Percentiles rank a stretch among this genome's conserved stretches.
Conservation (phyloP, 1,140 invertebrate genomes). For the Plectus sambesii region DNA sequence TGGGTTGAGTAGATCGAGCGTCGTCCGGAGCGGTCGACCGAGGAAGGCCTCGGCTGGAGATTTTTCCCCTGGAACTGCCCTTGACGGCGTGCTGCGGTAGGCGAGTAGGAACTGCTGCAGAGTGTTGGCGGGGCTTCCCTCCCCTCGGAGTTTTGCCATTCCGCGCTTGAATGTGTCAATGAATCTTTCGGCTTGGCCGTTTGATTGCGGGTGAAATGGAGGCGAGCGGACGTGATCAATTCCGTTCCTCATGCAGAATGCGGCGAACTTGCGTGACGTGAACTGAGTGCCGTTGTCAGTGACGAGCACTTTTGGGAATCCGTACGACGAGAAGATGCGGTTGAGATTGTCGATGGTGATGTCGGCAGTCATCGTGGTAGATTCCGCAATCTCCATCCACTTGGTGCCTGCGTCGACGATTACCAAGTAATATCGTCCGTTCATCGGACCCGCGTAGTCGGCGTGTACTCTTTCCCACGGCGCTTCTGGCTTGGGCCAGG, state of each 20-base stretch:
- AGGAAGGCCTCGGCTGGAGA: no score
- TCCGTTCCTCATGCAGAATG: constrained; percentile 26
- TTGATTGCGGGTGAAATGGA: constrained; percentile 41
- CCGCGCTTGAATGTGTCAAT: constrained; percentile 34
- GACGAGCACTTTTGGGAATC: no score
- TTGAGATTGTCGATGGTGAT: no score
- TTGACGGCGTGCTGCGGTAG: constrained; percentile 17
- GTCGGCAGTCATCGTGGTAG: no score
- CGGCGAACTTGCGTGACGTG: constrained; percentile 34
- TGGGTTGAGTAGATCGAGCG: no score
- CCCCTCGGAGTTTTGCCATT: constrained; percentile 7
- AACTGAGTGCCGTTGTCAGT: constrained; percentile 46
- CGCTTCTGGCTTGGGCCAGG: constrained; percentile 25
- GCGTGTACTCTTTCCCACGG: constrained; percentile 45
- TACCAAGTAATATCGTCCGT: constrained; percentile 42
- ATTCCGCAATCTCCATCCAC: constrained; percentile 49
- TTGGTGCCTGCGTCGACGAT: constrained; percentile 50
- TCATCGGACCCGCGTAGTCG: constrained; percentile 48
- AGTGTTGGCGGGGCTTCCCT: constrained; percentile 14
- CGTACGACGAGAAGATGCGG: no score
- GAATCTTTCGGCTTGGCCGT: constrained; percentile 42
- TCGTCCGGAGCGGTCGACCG: no score
- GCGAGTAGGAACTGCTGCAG: constrained; percentile 7
- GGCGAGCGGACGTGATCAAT: constrained; percentile 28
- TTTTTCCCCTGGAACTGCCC: no score